A percentile compares a stretch with the other conserved stretches of the same genome.
Conservation (phyloP, 1,140 invertebrate species). For the Caenorhabditis elegans region WBcel235 BX284604.4:5531001-5531500, state of each 20-base stretch:
- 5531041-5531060: neutral
- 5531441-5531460: neutral
- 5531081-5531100: neutral
- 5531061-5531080: neutral
- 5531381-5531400: slow-evolving; percentile 8
- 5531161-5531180: too few relatives aligned
- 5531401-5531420: neutral
- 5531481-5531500: neutral
- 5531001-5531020: neutral
- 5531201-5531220: neutral
- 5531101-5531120: slow-evolving; percentile 9
- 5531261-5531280: too few relatives aligned
- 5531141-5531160: slow-evolving; percentile 7
- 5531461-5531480: neutral
- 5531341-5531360: neutral
- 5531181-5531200: too few relatives aligned
- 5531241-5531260: too few relatives aligned
- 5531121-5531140: neutral
- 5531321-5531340: neutral
- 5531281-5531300: neutral
- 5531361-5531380: neutral
- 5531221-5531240: slow-evolving; percentile 8
- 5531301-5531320: neutral
- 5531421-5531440: neutral
- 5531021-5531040: neutral